Conservation (phyloP, 2,888 invertebrate genomes). For the Hirtodrosophila histrioides region DNA sequence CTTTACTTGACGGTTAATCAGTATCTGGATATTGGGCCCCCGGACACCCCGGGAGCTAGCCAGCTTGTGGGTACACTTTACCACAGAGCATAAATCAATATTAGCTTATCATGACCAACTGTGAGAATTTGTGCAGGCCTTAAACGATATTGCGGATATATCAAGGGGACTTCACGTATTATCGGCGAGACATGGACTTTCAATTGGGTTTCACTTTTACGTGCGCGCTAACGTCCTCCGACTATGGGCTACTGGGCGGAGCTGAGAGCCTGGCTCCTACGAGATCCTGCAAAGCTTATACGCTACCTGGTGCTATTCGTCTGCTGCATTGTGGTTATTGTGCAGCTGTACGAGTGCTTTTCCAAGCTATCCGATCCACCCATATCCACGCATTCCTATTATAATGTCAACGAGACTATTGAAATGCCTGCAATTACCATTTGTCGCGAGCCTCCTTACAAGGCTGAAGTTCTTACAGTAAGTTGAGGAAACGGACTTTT, state of each 20-base stretch:
- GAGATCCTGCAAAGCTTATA: slow-evolving; percentile 86
- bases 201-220: slow-evolving; percentile 60
- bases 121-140: slow-evolving; percentile 64
- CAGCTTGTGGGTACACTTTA: slow-evolving; percentile 21
- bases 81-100: slow-evolving; percentile 68
- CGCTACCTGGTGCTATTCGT: slow-evolving; percentile 86
- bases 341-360: slow-evolving; percentile 87
- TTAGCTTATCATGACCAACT: slow-evolving; percentile 65
- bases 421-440: slow-evolving; percentile 89
- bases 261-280: slow-evolving; percentile 78
- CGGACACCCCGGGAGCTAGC: slow-evolving; percentile 7
- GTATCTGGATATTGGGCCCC: slow-evolving; percentile 10
- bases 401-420: slow-evolving; percentile 88
- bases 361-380: slow-evolving; percentile 87
- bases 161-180: not conserved
- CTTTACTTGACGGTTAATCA: not conserved
- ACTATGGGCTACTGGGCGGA: slow-evolving; percentile 82
- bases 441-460: slow-evolving; percentile 88
- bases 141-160: slow-evolving; percentile 34
- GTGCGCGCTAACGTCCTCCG: slow-evolving; percentile 13
- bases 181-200: slow-evolving; percentile 28
- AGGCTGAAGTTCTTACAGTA: slow-evolving; percentile 86
- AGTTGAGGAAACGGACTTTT: slow-evolving; percentile 59
- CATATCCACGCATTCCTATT: slow-evolving; percentile 88
- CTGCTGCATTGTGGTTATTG: slow-evolving; percentile 86